Conservation (phyloP, 2,888 invertebrate species). For the Mystacides longicornis region DNA sequence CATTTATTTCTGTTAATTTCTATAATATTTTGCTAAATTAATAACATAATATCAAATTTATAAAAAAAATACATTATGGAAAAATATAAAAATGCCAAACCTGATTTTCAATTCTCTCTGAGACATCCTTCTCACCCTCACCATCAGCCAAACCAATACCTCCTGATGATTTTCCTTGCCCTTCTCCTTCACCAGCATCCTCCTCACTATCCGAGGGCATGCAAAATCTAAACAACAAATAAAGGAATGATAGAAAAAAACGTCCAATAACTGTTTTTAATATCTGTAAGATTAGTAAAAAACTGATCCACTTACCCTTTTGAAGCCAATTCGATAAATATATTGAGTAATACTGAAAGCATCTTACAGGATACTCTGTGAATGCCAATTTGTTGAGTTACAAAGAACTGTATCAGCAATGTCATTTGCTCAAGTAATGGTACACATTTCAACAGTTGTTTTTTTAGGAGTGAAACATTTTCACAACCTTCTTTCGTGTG, state of each 20-base stretch:
- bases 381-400: constrained; percentile 69
- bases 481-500: constrained; percentile 33
- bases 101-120: constrained; percentile 75
- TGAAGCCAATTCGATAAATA: constrained; percentile 75
- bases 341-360: constrained; percentile 69
- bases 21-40: neutral
- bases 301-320: constrained; percentile 52
- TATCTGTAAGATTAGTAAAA: neutral
- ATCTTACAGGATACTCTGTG: constrained; percentile 78
- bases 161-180: constrained; percentile 52
- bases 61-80: neutral
- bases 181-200: constrained; percentile 58
- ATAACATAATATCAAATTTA: neutral
- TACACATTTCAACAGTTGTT: constrained; percentile 42
- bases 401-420: constrained; percentile 67
- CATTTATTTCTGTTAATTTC: too few species aligned
- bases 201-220: constrained; percentile 78
- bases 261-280: neutral
- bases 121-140: constrained; percentile 89
- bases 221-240: constrained; percentile 70
- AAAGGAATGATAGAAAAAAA: neutral
- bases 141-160: constrained; percentile 92
- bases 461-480: constrained; percentile 28
- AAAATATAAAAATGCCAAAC: constrained; percentile 28
- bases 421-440: constrained; percentile 74